Percentiles rank a stretch among this genome's conserved stretches.
Evolutionary conservation across 2,113 vertebrate species (phyloP).

Genomic region (Recurvirostra avosetta): DNA sequence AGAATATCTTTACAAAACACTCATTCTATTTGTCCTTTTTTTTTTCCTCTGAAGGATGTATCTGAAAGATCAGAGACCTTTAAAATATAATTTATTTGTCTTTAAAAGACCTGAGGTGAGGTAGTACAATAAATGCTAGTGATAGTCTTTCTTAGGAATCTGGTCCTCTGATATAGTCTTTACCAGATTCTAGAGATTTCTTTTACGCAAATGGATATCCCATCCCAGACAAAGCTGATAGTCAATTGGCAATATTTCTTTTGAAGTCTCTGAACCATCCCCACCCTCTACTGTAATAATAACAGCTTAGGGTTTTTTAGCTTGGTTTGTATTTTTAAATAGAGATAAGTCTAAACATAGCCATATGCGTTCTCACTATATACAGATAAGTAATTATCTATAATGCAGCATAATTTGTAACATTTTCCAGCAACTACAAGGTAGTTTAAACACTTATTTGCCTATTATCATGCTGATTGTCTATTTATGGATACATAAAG

Average conservation of each 20-base stretch:
- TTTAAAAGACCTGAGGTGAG: neutral
- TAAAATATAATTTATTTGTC: neutral
- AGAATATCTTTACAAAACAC: neutral
- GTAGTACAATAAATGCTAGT: neutral
- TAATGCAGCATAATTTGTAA: neutral
- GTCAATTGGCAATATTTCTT: neutral
- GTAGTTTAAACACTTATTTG: neutral
- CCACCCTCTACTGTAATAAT: neutral
- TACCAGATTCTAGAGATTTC: neutral
- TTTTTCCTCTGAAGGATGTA: neutral
- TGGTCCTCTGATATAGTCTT: neutral
- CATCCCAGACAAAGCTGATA: neutral
- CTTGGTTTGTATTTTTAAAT: neutral
- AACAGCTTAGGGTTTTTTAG: neutral
- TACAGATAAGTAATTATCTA: neutral
- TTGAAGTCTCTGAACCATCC: neutral
- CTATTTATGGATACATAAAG: neutral
- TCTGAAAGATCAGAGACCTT: neutral
- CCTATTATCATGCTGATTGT: neutral
- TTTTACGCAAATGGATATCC: neutral
- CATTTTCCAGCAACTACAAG: neutral
- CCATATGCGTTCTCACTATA: neutral
- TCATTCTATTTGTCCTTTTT: neutral
- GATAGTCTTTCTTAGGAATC: neutral
- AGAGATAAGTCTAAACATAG: neutral